Base-by-base conservation (phyloP, 2,113 vertebrate genomes). In the Erythrocercus mccallii region DNA sequence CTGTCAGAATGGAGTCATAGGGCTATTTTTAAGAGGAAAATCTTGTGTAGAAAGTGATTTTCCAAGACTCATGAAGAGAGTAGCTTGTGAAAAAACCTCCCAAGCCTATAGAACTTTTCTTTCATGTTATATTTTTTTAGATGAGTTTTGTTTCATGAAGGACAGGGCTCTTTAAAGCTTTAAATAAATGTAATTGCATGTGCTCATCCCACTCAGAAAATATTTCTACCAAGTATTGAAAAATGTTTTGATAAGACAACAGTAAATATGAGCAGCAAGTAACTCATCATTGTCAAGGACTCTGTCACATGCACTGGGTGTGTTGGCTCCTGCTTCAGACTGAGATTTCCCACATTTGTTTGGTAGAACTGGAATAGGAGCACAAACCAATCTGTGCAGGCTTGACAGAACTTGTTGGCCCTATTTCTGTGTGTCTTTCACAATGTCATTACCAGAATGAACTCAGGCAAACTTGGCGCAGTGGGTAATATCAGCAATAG, bases 1-100 rank as follows among this genome's bases (percentile, higher is more conserved):
- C 94, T 94, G 42, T 72, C 76, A 86, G 51, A 86, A 81, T 71
- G n/a, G 92, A 93, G 69, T 88, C 79, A 92, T 37, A 50, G 5
- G 48, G 9, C 60, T 92, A 40, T 87, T 91, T 88, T 91, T 57
- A 66, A 74, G 58, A 64, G 62, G 2, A 81, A 80, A 81, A 64
- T 51, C 14, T 56, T 50, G 5, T 37, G 33, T 54, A 44, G 37
- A 38, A 90, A 70, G 12, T 54, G 38, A 58, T 70, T 89, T 60
- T 56, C 51, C 24, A 91, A 80, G 33, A 79, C 11, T 38, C 35
- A 23, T 33, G 12, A 84, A 76, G 9, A 51, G 80, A 68, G 24
- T 15, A 78, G 21, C 11, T 79, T 13, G 25, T 18, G 22, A 50
- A 81, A 86, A 54, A n/a, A 0, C 0, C n/a, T n/a, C 5, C 7